Percentiles rank a stretch among this genome's conserved stretches.
phyloP scores from a whole-genome alignment of 2,888 invertebrate genomes.

The Tricholauxania praeusta region DNA sequence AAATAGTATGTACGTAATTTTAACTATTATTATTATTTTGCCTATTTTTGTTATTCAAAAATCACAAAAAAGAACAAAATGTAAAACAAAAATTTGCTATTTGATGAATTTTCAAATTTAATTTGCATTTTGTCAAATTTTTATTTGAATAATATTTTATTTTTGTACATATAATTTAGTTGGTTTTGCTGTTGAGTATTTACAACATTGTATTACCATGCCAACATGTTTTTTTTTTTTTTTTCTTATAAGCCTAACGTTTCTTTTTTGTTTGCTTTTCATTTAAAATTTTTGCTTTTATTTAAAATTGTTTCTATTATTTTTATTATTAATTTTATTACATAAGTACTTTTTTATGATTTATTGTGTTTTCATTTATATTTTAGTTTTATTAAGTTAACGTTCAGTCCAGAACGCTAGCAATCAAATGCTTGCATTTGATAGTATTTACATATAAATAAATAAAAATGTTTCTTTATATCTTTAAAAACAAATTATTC shows the following conservation, averaged over 20 bases:
- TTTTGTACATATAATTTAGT: conserved; percentile 14
- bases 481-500: background rate
- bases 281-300: conserved; percentile 33
- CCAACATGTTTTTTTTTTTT: too few relatives aligned
- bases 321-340: conserved; percentile 43
- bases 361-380: conserved; percentile 18
- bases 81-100: background rate
- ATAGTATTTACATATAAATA: conserved; percentile 8
- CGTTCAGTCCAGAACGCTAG: too few relatives aligned
- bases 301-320: conserved; percentile 21
- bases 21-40: too few relatives aligned
- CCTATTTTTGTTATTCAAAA: too few relatives aligned
- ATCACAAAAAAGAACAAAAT: too few relatives aligned
- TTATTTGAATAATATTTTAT: background rate
- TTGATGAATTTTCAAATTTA: conserved; percentile 41
- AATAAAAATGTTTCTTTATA: too few relatives aligned
- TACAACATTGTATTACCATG: too few relatives aligned
- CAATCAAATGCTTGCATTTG: conserved; percentile 27
- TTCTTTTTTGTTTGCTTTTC: conserved; percentile 34
- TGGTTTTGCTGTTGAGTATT: background rate
- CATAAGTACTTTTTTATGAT: conserved; percentile 31
- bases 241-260: conserved; percentile 1
- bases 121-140: conserved; percentile 23
- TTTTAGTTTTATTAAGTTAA: conserved; percentile 3
- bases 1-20: background rate